These are phyloP conservation scores for Aphodius sticticus DNA, from an alignment of 2,888 invertebrate genomes.

Conservation along the genomic window DNA sequence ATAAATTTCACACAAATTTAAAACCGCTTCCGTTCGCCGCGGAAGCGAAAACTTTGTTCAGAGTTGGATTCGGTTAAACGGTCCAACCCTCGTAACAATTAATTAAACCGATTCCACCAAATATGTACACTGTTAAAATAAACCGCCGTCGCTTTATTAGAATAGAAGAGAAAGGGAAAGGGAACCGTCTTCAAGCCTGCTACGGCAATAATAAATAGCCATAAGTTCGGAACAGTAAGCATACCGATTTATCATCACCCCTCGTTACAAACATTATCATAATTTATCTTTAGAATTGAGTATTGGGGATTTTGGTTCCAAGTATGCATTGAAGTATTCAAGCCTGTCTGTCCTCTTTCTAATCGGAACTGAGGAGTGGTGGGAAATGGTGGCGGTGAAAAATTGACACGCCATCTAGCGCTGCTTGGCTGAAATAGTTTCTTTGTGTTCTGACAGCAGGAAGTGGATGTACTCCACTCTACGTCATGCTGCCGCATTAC, in stretches of 20 bases:
- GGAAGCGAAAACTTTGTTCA: not conserved
- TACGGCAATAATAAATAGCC: conserved; percentile 37
- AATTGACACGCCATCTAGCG: not conserved
- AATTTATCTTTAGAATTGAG: conserved; percentile 9
- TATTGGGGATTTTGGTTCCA: not conserved
- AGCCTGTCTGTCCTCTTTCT: not conserved
- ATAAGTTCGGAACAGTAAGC: conserved; percentile 38
- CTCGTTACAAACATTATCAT: not conserved
- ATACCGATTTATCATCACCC: conserved; percentile 36
- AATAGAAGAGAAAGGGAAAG: not conserved
- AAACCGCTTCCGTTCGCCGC: no score
- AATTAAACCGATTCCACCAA: not conserved
- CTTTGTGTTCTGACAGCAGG: not conserved
- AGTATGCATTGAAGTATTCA: not conserved
- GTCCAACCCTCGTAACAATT: not conserved
- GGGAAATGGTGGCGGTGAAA: not conserved
- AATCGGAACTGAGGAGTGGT: not conserved
- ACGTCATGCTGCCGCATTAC: not conserved
- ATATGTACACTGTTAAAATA: not conserved
- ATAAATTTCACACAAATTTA: no score
- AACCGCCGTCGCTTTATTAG: conserved; percentile 6
- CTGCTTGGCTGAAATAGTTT: not conserved
- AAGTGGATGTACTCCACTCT: not conserved
- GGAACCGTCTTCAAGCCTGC: not conserved
- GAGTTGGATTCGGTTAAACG: not conserved